Evolutionary conservation across 1,140 invertebrate genomes (phyloP).

Genomic region (Caenorhabditis remanei): DNA sequence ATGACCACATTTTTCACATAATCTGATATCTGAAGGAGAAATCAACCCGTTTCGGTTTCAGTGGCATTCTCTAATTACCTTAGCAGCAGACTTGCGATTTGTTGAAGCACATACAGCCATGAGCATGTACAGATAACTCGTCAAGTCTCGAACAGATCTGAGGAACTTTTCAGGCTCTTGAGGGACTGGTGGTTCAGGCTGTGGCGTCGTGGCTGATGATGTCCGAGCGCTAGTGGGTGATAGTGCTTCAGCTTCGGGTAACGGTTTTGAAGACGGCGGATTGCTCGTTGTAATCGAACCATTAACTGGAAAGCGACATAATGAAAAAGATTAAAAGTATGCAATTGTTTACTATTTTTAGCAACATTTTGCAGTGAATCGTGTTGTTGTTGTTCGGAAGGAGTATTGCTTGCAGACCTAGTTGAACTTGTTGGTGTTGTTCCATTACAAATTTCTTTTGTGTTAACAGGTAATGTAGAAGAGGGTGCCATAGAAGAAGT

Average conservation of each 20-base stretch:
- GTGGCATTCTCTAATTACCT: neutral
- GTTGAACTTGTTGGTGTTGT: neutral
- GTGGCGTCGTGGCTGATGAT: neutral
- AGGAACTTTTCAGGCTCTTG: constrained; percentile 10
- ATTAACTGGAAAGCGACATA: neutral
- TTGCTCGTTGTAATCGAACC: neutral
- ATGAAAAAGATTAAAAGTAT: neutral
- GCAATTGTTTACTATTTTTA: neutral
- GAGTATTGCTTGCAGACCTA: neutral
- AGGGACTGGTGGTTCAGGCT: neutral
- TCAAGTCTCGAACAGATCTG: neutral
- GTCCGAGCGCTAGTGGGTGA: neutral
- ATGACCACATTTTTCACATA: neutral
- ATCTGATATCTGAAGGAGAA: neutral
- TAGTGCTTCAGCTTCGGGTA: neutral
- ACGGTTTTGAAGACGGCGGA: neutral
- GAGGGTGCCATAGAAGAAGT: neutral
- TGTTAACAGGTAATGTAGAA: neutral
- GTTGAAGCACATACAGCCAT: constrained; percentile 22
- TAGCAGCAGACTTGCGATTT: constrained; percentile 26
- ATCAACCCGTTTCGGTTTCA: too few species aligned
- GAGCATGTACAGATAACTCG: constrained; percentile 11
- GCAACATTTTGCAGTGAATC: neutral
- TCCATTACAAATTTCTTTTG: neutral
- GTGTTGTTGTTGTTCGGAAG: neutral